Evolutionary conservation across 1,140 invertebrate genomes (phyloP), one percentile per base, ranked within the genome.

Genomic region (Aphis craccivora): DNA sequence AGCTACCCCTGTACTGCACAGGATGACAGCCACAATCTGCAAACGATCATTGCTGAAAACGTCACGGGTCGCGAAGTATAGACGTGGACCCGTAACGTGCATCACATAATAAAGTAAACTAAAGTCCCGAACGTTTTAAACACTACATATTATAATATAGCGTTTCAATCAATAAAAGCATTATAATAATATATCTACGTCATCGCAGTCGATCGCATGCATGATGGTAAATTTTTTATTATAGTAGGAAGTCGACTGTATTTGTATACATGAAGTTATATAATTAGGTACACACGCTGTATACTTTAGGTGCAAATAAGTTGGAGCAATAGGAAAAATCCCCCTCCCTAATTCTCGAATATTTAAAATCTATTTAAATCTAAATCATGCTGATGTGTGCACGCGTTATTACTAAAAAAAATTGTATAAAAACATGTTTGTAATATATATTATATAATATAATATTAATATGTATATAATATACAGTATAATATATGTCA

Each of bases 1-100:
- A 8, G 98, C 98, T 90, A 99, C 98, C 37, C 98, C 98, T 53
- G 98, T 99, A 95, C 99, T 98, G 95, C 98, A 98, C 91, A 99
- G 95, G 95, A 99, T 99, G 94, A 99, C 98, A 94, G 98, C 98
- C 94, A 99, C 97, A 95, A 99, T 99, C 98, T 99, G 95, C 51
- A 95, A 94, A 93, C 55, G 25, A 37, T 35, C 45, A 88, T 88
- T 88, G n/a, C 45, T 87, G 43, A 88, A 40, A 60, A 90, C 88
- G n/a, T n/a, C 48, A 43, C 43, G 14, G 37, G 40, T 51, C 53
- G 48, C 43, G 40, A 76, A 55, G 48, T 40, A 84, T 20, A 23
- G n/a, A 93, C 60, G 60, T 76, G 60, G n/a, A 18, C 60, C 60
- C 60, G n/a, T 22, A 76, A 76, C n/a, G 60, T 76, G 60, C 60